A percentile compares a stretch with the other conserved stretches of the same genome.
Evolutionary conservation across 2,888 invertebrate genomes (phyloP).

Genomic region (Aporophyla nigra): DNA sequence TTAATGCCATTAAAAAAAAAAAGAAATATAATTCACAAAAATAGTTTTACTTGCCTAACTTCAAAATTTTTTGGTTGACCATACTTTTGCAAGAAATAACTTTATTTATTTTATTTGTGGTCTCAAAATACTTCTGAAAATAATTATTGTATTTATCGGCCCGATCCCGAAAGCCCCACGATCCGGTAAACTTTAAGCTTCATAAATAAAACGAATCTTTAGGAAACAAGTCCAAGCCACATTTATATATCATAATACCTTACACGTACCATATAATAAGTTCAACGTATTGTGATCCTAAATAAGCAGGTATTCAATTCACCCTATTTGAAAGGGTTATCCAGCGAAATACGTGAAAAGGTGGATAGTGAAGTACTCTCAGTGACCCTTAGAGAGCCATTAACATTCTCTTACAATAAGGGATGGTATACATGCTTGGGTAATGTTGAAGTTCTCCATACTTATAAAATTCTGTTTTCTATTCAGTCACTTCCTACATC

Average conservation of each 20-base stretch:
- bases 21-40: no score
- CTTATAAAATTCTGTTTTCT: slow-evolving; percentile 2
- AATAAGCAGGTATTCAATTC: slow-evolving; percentile 63
- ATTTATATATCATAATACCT: slow-evolving; percentile 33
- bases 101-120: no score
- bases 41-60: no score
- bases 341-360: slow-evolving; percentile 55
- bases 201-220: slow-evolving; percentile 9
- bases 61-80: no score
- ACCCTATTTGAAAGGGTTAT: slow-evolving; percentile 58
- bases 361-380: slow-evolving; percentile 51
- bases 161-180: no score
- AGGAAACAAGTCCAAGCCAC: slow-evolving; percentile 1
- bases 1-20: no score
- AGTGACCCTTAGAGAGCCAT: slow-evolving; percentile 46
- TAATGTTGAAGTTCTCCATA: slow-evolving; percentile 18
- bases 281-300: slow-evolving; percentile 48
- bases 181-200: not conserved
- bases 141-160: no score
- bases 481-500: slow-evolving; percentile 9
- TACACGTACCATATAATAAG: slow-evolving; percentile 41
- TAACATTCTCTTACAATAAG: slow-evolving; percentile 46
- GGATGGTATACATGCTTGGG: slow-evolving; percentile 14
- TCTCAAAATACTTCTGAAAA: no score
- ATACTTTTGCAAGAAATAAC: no score